Percentiles rank a stretch among this genome's conserved stretches.
Evolutionary conservation across 2,113 vertebrate species (phyloP).

Genomic region (Odocoileus hemionus): DNA sequence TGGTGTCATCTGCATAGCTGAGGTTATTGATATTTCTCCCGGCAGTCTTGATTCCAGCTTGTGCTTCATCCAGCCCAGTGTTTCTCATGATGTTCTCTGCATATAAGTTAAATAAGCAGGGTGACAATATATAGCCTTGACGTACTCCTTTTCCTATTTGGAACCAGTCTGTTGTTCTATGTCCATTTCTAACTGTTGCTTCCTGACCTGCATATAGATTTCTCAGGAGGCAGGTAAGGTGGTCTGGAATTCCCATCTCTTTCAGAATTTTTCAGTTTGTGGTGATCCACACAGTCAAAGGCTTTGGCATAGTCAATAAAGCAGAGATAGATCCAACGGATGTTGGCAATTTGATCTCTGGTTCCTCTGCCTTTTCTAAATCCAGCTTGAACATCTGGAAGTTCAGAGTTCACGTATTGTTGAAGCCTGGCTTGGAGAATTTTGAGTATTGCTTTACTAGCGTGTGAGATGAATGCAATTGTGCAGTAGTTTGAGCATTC

Average conservation of each 20-base stretch:
- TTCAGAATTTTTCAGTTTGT: background rate
- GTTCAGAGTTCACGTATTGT: rapidly evolving
- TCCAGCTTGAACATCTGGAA: background rate
- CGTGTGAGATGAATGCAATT: background rate
- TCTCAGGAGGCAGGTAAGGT: background rate
- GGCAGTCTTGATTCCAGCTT: no score
- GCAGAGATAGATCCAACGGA: background rate
- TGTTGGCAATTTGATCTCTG: background rate
- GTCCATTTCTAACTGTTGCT: background rate
- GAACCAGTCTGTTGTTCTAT: no score
- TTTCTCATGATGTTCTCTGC: no score
- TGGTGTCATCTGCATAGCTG: no score
- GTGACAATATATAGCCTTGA: no score
- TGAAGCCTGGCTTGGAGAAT: background rate
- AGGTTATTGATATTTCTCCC: no score
- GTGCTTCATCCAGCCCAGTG: no score
- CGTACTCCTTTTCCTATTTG: no score
- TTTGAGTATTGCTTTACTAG: background rate
- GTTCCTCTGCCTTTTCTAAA: background rate
- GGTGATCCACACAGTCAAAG: background rate
- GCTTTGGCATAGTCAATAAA: background rate
- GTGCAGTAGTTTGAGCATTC: background rate
- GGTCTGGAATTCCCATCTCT: background rate
- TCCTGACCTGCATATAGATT: background rate
- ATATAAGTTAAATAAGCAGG: no score